Percentiles rank a stretch among this genome's conserved stretches.
phyloP scores from a whole-genome alignment of 2,113 vertebrate species.

The Coptodon rendalli region DNA sequence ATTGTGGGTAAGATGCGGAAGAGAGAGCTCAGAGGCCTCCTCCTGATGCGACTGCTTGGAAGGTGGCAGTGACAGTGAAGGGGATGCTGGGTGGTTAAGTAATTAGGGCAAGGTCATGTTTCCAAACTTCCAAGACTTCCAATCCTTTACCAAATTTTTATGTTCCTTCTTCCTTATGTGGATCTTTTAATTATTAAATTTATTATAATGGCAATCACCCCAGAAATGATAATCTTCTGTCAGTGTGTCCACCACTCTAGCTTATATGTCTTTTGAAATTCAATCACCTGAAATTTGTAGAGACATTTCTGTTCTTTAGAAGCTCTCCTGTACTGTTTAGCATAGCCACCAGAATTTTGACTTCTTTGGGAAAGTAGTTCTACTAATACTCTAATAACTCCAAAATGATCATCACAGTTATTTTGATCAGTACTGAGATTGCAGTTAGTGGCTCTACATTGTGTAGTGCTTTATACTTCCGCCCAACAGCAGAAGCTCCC shows the following conservation, averaged over 20 bases:
- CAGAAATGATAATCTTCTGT: not conserved
- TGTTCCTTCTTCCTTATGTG: not conserved
- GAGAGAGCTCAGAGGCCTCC: not conserved
- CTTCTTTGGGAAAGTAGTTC: not conserved
- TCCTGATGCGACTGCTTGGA: conserved; percentile 13
- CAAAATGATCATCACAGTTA: not conserved
- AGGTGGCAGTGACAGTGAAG: conserved; percentile 20
- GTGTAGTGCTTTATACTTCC: not conserved
- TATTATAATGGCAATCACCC: not conserved
- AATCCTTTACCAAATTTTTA: not conserved
- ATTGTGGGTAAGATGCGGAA: conserved; percentile 1
- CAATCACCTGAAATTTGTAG: not conserved
- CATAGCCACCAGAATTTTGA: not conserved
- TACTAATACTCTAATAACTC: not conserved
- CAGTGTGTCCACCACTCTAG: not conserved
- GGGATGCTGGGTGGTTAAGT: not conserved
- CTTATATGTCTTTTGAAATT: not conserved
- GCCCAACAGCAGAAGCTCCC: not conserved
- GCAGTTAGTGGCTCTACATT: not conserved
- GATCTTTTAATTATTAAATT: not conserved
- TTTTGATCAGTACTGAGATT: not conserved
- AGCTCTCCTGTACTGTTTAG: not conserved
- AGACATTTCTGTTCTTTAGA: not conserved
- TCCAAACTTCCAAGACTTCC: not conserved
- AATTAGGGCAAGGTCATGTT: conserved; percentile 9